Percentiles rank a stretch among this genome's conserved stretches.
phyloP scores from a whole-genome alignment of 1,140 invertebrate genomes.

The Diorhabda sublineata region DNA sequence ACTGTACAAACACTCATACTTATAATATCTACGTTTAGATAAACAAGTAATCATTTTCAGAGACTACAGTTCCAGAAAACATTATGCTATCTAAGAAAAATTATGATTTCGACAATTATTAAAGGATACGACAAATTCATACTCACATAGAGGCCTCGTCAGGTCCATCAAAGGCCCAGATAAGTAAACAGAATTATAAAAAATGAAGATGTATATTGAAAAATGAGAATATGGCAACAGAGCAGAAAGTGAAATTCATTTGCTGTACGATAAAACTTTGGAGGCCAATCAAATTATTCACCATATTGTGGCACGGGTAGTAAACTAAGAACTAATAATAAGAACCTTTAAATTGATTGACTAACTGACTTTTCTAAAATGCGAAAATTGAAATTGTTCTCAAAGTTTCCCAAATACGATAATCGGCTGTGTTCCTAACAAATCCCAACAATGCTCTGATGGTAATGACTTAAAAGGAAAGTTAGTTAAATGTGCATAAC shows the following conservation, averaged over 20 bases:
- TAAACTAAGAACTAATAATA: constrained; percentile 37
- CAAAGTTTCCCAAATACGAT: constrained; percentile 27
- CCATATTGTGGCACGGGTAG: constrained; percentile 38
- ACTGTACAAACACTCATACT: no score
- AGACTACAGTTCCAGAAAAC: no score
- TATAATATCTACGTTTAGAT: no score
- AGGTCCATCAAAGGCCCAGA: no score
- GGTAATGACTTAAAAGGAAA: constrained; percentile 21
- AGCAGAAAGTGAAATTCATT: constrained; percentile 36
- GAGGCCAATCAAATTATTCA: constrained; percentile 42
- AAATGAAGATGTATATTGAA: no score
- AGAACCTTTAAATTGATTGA: constrained; percentile 33
- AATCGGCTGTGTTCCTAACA: constrained; percentile 22
- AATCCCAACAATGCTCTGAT: constrained; percentile 10
- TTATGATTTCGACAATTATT: no score
- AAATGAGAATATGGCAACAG: neutral
- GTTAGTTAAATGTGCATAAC: constrained; percentile 19
- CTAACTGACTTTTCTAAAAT: constrained; percentile 30
- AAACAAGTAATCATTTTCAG: no score
- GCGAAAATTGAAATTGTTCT: constrained; percentile 32
- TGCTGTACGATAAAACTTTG: constrained; percentile 41
- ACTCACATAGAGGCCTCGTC: no score
- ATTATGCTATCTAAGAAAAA: no score
- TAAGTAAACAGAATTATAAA: no score
- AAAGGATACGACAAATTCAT: no score